phyloP scores from a whole-genome alignment of 2,113 vertebrate species.

The Amazona guildingii region DNA sequence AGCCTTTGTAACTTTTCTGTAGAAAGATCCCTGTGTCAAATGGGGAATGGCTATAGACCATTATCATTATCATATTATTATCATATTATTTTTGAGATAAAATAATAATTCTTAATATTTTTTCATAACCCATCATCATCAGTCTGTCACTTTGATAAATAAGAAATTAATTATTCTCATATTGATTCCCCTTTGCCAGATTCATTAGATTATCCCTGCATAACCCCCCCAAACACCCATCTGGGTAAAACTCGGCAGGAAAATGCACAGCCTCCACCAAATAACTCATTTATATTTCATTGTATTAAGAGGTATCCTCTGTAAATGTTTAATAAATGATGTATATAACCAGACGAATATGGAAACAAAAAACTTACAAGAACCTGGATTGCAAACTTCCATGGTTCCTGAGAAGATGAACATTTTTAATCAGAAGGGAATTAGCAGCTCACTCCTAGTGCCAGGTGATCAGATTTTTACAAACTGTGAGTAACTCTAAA shows the following conservation, averaged over 20 bases:
- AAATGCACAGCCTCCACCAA: neutral
- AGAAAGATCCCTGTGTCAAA: neutral
- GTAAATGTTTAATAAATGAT: conserved; percentile 34
- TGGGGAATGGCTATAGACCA: neutral
- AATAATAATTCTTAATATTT: neutral
- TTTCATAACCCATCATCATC: conserved; percentile 17
- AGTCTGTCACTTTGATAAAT: conserved; percentile 27
- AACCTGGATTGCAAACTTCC: neutral
- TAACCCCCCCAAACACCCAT: neutral
- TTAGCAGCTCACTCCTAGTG: neutral
- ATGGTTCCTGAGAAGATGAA: neutral
- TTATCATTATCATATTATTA: no score
- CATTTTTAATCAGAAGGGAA: neutral
- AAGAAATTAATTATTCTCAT: conserved; percentile 10
- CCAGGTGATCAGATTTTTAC: neutral
- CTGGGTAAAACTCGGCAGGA: conserved; percentile 4
- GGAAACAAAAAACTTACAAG: neutral
- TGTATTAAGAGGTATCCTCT: conserved; percentile 33
- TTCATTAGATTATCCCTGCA: neutral
- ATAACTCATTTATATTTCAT: conserved; percentile 48
- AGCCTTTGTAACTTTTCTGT: neutral
- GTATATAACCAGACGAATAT: neutral
- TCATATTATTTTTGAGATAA: neutral
- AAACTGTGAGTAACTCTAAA: neutral
- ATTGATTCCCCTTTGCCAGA: conserved; percentile 5